phyloP scores from a whole-genome alignment of 1,140 invertebrate genomes.

The Drosophila neocordata region DNA sequence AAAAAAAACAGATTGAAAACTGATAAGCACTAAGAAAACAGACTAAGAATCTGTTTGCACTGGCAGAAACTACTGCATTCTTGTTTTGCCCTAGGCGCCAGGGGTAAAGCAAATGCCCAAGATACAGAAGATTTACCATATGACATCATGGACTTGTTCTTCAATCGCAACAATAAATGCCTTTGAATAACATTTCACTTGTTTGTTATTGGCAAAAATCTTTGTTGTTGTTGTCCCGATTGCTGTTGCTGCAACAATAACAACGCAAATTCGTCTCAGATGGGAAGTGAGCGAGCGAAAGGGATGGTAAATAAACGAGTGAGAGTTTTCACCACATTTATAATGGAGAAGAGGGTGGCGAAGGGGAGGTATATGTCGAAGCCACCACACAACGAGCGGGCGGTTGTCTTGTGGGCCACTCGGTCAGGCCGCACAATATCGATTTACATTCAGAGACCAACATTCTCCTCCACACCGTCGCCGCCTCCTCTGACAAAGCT shows the following conservation, averaged over 20 bases:
- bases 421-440: slow-evolving; percentile 80
- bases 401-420: slow-evolving; percentile 71
- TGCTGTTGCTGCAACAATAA: slow-evolving; percentile 63
- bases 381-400: slow-evolving; percentile 56
- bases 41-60: slow-evolving; percentile 22
- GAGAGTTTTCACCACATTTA: slow-evolving; percentile 70
- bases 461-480: not conserved
- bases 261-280: slow-evolving; percentile 63
- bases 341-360: not conserved
- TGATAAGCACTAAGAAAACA: not conserved
- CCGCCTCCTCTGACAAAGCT: slow-evolving; percentile 31
- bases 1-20: too few species aligned
- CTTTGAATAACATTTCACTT: slow-evolving; percentile 67
- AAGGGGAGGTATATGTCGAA: slow-evolving; percentile 17
- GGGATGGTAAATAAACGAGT: slow-evolving; percentile 40
- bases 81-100: slow-evolving; percentile 37
- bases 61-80: slow-evolving; percentile 47
- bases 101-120: not conserved
- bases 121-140: slow-evolving; percentile 12
- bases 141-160: slow-evolving; percentile 49
- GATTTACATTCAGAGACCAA: slow-evolving; percentile 54
- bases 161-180: slow-evolving; percentile 59
- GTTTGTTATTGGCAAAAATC: slow-evolving; percentile 55
- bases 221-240: slow-evolving; percentile 17
- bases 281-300: slow-evolving; percentile 19